Evolutionary conservation across 2,113 vertebrate genomes (phyloP).

Genomic region (Dendrocopos noguchii): DNA sequence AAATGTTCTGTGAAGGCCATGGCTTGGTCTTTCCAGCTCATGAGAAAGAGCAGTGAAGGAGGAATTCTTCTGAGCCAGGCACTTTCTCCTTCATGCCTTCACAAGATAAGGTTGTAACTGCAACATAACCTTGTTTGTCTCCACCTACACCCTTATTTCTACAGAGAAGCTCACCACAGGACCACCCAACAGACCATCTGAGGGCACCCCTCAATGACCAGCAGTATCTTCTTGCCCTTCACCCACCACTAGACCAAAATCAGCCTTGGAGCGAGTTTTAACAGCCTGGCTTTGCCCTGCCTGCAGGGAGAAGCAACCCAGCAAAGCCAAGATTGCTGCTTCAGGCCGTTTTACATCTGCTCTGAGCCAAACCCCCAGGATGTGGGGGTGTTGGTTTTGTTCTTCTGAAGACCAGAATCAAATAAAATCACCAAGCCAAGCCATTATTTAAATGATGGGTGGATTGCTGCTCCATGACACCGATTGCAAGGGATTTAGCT

Average conservation of each 20-base stretch:
- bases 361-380: background rate
- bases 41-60: background rate
- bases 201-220: background rate
- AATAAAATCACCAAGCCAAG: background rate
- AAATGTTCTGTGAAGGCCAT: too few relatives aligned
- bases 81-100: background rate
- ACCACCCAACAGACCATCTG: background rate
- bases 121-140: background rate
- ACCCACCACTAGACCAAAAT: background rate
- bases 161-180: background rate
- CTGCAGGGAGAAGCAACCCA: background rate
- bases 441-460: constrained; percentile 8
- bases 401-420: background rate
- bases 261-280: background rate
- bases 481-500: constrained; percentile 36
- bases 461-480: background rate
- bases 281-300: background rate
- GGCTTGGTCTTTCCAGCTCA: background rate
- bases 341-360: background rate
- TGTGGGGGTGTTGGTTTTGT: background rate
- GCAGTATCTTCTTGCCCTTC: background rate
- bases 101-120: background rate
- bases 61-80: background rate
- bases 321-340: background rate
- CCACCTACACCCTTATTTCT: background rate